These are phyloP conservation scores for Pontoporia blainvillei DNA, from an alignment of 2,113 vertebrate genomes.

Conservation along the genomic window DNA sequence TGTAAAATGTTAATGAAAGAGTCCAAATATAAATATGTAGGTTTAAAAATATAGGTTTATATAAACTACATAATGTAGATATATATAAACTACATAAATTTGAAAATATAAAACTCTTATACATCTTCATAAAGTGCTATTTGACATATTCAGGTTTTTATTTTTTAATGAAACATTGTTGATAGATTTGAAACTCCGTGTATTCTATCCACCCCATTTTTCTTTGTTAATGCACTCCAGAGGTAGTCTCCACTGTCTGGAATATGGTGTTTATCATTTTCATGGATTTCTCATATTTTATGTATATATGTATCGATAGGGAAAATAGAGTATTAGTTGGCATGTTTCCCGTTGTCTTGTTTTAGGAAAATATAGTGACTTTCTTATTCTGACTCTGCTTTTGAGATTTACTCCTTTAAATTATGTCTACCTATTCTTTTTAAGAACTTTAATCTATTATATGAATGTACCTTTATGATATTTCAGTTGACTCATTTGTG, in stretches of 20 bases:
- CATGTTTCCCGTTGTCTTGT: not conserved
- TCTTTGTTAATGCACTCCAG: not conserved
- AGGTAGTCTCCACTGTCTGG: not conserved
- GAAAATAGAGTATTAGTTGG: not conserved
- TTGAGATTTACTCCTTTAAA: not conserved
- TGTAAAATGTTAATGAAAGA: not conserved
- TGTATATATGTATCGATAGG: not conserved
- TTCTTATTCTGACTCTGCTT: not conserved
- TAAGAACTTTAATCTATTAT: not conserved
- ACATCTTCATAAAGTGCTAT: not conserved
- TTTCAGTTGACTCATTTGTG: not conserved
- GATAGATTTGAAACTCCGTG: not conserved
- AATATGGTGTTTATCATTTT: not conserved
- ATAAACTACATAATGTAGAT: not conserved
- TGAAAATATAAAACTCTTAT: not conserved
- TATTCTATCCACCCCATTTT: not conserved
- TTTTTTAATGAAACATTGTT: not conserved
- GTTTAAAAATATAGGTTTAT: not conserved
- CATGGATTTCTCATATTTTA: not conserved
- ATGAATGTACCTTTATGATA: not conserved
- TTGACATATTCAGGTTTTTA: not conserved
- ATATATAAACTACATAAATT: not conserved
- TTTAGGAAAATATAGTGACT: not conserved
- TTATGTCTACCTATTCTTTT: not conserved
- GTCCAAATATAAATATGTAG: not conserved